Evolutionary conservation across 2,888 invertebrate species (phyloP), one percentile per base, ranked within the genome.

Genomic region (Phengaris arion): DNA sequence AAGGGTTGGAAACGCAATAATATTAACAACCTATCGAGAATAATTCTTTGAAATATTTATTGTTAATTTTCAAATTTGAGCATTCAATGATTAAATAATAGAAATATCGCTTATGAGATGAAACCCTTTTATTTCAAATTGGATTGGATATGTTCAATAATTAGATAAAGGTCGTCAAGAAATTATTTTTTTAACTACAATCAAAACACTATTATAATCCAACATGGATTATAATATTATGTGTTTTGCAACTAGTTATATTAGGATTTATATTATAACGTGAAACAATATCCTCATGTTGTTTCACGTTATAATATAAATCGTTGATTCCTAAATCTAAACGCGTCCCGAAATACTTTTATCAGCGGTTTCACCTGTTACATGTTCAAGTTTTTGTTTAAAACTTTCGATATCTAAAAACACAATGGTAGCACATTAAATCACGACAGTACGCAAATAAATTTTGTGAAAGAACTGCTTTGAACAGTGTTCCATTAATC

Each of bases 401-500:
- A 13, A 75, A 75, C 55, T 55, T 45, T 54, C 22, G 55, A 48
- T 75, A 70, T 70, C 72, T 54, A 72, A 54, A 72, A 70, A 54
- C 35, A 35, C 72, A 72, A 22, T 72, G 54, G 72, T 72, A 72
- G 72, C 74, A 46, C 75, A 75, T 76, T 79, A 78, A 79, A 78
- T 78, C 77, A 77, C 76, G 77, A 73, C 70, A 74, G 76, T 75
- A 75, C 75, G 77, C 75, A 77, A 78, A 78, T 79, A 79, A 79
- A 79, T 77, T 79, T 77, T 54, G 74, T 80, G 77, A 81, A 81
- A 81, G 81, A 82, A 83, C 83, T 83, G 80, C 82, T 82, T 85
- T 86, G 85, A 87, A 85, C 80, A 81, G 80, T 82, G 81, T 78
- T 80, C 89, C 91, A 91, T 92, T 91, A 89, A 91, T 91, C 82